Evolutionary conservation across 2,797 vertebrate species (phyloP).

Genomic region (Coregonus sp.): DNA sequence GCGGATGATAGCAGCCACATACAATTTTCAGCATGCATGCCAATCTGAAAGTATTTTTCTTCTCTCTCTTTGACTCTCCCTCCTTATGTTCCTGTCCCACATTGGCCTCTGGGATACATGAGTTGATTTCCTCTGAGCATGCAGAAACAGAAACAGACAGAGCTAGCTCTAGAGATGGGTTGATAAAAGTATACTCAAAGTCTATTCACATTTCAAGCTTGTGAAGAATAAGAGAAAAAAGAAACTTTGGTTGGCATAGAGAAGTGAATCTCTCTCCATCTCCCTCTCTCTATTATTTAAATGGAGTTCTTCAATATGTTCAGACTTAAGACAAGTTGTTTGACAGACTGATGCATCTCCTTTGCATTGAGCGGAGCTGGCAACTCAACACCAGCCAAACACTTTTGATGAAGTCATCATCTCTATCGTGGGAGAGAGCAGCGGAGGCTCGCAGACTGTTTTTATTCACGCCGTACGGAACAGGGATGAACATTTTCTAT

Average conservation of each 20-base stretch:
- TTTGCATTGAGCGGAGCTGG: slow-evolving; percentile 30
- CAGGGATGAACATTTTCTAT: slow-evolving; percentile 62
- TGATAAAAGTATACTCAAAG: slow-evolving; percentile 30
- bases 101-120: slow-evolving; percentile 21
- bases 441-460: slow-evolving; percentile 34
- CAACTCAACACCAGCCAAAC: slow-evolving; percentile 18
- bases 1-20: slow-evolving; percentile 15
- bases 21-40: slow-evolving; percentile 37
- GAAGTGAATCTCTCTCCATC: slow-evolving; percentile 36
- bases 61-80: slow-evolving; percentile 1
- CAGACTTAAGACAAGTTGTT: slow-evolving; percentile 38
- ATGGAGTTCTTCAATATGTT: slow-evolving; percentile 60
- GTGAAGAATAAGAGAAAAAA: not conserved
- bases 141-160: slow-evolving; percentile 14
- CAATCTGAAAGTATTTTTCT: slow-evolving; percentile 25
- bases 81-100: slow-evolving; percentile 12
- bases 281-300: slow-evolving; percentile 63
- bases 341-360: slow-evolving; percentile 33
- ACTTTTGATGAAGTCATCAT: slow-evolving; percentile 67
- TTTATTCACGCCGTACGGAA: slow-evolving; percentile 62
- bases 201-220: not conserved
- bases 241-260: slow-evolving; percentile 22
- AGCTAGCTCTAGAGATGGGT: slow-evolving; percentile 39
- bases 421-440: slow-evolving; percentile 35
- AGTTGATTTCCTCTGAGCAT: slow-evolving; percentile 13